Evolutionary conservation across 2,797 vertebrate genomes (phyloP).

Genomic region (Novumbra hubbsi): DNA sequence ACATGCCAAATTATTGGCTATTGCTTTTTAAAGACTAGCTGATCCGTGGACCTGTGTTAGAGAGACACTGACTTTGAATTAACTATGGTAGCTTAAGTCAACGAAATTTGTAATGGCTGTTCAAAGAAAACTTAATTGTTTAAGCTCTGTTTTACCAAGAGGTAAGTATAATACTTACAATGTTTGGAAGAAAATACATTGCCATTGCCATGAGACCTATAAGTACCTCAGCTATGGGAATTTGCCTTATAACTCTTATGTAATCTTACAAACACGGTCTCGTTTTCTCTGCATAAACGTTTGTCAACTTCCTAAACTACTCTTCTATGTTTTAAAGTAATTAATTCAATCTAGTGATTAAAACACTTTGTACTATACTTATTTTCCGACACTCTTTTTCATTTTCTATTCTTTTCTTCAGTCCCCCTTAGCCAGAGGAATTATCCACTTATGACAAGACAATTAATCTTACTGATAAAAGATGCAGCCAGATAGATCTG

Average conservation of each 20-base stretch:
- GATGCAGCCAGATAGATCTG: slow-evolving; percentile 42
- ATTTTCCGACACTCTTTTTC: slow-evolving; percentile 9
- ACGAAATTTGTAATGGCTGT: too few relatives aligned
- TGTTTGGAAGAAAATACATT: background rate
- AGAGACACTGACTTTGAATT: too few relatives aligned
- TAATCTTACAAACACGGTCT: background rate
- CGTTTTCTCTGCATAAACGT: slow-evolving; percentile 8
- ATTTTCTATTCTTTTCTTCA: slow-evolving; percentile 12
- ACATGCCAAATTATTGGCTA: too few relatives aligned
- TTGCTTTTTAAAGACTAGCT: too few relatives aligned
- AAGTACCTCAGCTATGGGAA: too few relatives aligned
- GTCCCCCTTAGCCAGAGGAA: slow-evolving; percentile 44
- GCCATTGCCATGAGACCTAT: background rate
- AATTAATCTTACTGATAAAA: slow-evolving; percentile 60
- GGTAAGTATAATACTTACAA: too few relatives aligned
- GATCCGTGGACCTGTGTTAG: too few relatives aligned
- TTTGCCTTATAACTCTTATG: background rate
- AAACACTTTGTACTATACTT: slow-evolving; percentile 37
- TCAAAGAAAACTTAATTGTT: background rate
- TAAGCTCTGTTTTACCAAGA: too few relatives aligned
- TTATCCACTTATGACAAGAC: slow-evolving; percentile 54
- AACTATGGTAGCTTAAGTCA: too few relatives aligned
- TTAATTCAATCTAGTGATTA: slow-evolving; percentile 40
- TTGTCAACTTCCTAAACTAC: slow-evolving; percentile 26
- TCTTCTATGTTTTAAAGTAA: slow-evolving; percentile 31